Evolutionary conservation across 1,140 invertebrate species (phyloP), one percentile per base, ranked within the genome.

Genomic region (Apis cerana): DNA sequence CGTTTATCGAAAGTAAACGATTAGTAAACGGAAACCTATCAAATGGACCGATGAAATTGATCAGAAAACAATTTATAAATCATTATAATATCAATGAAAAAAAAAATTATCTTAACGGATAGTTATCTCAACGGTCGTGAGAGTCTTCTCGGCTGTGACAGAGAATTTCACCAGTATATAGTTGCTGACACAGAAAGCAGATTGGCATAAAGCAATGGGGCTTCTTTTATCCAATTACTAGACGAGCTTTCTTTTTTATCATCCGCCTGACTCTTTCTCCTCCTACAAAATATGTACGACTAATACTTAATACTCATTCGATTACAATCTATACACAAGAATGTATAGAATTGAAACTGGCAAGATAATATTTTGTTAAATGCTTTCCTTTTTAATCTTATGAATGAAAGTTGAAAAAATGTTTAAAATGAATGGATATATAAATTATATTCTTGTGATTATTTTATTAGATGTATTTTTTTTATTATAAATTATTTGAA

Each of bases 171-270:
- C 58, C 48, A 64, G 80, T 75, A 23, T 75, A 17, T 71, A 75
- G 80, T 71, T 87, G 84, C 88, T 89, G 89, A 91, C 90, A 91
- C 83, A 87, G 88, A 90, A 91, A 90, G 83, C 74, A 86, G 81
- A 89, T 90, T 84, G 72, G 78, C 78, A 78, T 48, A 58, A 72
- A 61, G 67, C 58, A 71, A 71, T 62, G 71, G 74, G 91, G 92
- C 92, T 93, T 93, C 92, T 76, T 74, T 86, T 88, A 93, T 93
- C 90, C 92, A 93, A 93, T 93, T 93, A 93, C 68, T 64, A 77
- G 76, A 74, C 68, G 68, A 86, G 85, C 85, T 92, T 92, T 89
- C 87, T 84, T 86, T 43, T 91, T 87, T 86, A 80, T 79, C 80
- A 79, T 67, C 23, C 50, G 12, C 17, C 21, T 27, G 62, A 69